phyloP scores from a whole-genome alignment of 2,888 invertebrate species.

The Lottia scabra region DNA sequence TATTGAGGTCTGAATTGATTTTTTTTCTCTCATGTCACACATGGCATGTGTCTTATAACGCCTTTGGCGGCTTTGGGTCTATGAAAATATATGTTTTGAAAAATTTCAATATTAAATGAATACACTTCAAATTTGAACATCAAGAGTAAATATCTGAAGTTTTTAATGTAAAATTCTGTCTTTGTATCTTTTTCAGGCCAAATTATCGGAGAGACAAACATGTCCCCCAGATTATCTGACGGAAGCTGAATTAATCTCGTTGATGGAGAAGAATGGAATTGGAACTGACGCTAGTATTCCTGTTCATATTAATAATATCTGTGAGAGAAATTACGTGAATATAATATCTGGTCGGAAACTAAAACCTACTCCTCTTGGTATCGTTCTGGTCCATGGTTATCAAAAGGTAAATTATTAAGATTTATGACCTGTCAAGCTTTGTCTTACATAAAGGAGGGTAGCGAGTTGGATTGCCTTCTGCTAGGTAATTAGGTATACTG shows the following conservation, averaged over 20 bases:
- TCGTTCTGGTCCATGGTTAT: slow-evolving; percentile 97
- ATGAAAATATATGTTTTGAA: too few relatives aligned
- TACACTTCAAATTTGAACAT: too few relatives aligned
- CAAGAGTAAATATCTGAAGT: too few relatives aligned
- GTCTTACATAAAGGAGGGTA: too few relatives aligned
- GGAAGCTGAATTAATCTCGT: slow-evolving; percentile 93
- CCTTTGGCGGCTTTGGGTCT: too few relatives aligned
- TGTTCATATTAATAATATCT: slow-evolving; percentile 98
- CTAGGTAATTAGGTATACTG: too few relatives aligned
- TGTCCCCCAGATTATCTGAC: slow-evolving; percentile 97
- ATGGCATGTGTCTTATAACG: too few relatives aligned
- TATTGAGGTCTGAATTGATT: too few relatives aligned
- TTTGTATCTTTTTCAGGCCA: slow-evolving; percentile 71
- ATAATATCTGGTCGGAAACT: slow-evolving; percentile 81
- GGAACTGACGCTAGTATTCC: slow-evolving; percentile 99
- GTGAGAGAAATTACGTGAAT: slow-evolving; percentile 94
- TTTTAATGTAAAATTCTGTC: too few relatives aligned
- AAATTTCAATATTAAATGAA: too few relatives aligned
- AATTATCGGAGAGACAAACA: slow-evolving; percentile 89
- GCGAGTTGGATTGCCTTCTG: too few relatives aligned
- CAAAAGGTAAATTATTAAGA: slow-evolving; percentile 79
- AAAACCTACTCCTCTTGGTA: slow-evolving; percentile 94
- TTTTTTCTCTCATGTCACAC: too few relatives aligned
- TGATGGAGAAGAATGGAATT: slow-evolving; percentile 99
- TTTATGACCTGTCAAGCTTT: neutral